A percentile compares a stretch with the other conserved stretches of the same genome.
phyloP scores from a whole-genome alignment of 2,113 vertebrate species.

The Mesoclemmys tuberculata region DNA sequence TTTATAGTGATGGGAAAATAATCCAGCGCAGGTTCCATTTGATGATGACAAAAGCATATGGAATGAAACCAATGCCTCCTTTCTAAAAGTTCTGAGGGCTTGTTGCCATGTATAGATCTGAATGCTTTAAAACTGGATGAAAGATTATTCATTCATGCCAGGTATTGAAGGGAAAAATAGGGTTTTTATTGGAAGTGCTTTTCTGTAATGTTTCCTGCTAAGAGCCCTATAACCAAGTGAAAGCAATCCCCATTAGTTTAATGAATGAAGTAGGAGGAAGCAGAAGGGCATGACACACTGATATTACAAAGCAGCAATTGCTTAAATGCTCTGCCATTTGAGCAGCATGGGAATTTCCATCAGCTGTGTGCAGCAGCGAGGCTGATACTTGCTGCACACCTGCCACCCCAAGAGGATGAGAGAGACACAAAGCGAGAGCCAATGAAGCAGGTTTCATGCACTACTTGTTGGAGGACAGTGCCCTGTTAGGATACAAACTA shows the following conservation, averaged over 20 bases:
- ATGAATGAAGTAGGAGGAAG: not conserved
- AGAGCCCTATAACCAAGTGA: not conserved
- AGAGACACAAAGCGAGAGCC: not conserved
- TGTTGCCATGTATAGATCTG: not conserved
- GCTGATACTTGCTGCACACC: not conserved
- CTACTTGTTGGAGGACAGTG: not conserved
- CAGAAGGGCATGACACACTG: not conserved
- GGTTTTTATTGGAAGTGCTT: accelerated
- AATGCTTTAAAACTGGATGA: accelerated
- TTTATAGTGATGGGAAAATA: not conserved
- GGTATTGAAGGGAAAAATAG: not conserved
- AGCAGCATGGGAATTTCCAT: not conserved
- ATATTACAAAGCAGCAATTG: not conserved
- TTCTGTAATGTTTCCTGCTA: not conserved
- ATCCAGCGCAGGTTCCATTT: not conserved
- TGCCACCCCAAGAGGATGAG: not conserved
- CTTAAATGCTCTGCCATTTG: not conserved
- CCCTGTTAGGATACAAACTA: not conserved
- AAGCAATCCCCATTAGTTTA: not conserved
- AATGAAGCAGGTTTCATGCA: not conserved
- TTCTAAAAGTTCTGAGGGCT: not conserved
- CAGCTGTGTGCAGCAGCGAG: not conserved
- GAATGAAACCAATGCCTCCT: not conserved
- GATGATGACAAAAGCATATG: not conserved
- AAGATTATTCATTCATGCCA: not conserved